Evolutionary conservation across 2,797 vertebrate genomes (phyloP).

Genomic region (Leontopithecus rosalia): DNA sequence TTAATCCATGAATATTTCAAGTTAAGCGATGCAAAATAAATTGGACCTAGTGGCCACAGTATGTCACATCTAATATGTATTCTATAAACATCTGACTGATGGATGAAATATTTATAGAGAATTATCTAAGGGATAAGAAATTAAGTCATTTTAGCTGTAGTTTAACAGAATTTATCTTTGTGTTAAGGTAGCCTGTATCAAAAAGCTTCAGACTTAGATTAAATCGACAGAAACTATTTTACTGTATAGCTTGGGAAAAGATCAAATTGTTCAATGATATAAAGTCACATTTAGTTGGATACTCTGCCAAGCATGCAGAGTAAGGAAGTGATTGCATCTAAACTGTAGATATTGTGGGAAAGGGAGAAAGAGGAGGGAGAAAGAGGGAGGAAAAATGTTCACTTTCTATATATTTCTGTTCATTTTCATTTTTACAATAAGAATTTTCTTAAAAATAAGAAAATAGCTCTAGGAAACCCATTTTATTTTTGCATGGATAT

Average conservation of each 20-base stretch:
- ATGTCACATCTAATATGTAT: background rate
- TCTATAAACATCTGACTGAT: conserved; percentile 18
- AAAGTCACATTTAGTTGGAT: background rate
- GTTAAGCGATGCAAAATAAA: conserved; percentile 43
- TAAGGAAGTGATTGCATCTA: background rate
- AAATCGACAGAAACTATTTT: background rate
- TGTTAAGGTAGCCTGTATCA: background rate
- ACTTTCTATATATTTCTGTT: background rate
- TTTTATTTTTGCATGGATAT: background rate
- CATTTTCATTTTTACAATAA: background rate
- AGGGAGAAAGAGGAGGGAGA: background rate
- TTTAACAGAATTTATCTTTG: conserved; percentile 50
- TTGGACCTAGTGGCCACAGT: background rate
- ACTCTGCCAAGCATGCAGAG: background rate
- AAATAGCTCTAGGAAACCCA: background rate
- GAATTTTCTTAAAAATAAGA: background rate
- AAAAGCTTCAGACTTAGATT: background rate
- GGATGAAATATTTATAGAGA: conserved; percentile 42
- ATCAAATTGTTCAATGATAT: background rate
- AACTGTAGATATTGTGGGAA: background rate
- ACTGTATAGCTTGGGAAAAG: background rate
- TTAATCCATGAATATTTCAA: conserved; percentile 60
- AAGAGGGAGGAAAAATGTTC: background rate
- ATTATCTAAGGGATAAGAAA: conserved; percentile 27
- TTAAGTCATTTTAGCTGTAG: conserved; percentile 12